Base-by-base conservation (phyloP, 2,797 vertebrate genomes). In the Gouania willdenowi region DNA sequence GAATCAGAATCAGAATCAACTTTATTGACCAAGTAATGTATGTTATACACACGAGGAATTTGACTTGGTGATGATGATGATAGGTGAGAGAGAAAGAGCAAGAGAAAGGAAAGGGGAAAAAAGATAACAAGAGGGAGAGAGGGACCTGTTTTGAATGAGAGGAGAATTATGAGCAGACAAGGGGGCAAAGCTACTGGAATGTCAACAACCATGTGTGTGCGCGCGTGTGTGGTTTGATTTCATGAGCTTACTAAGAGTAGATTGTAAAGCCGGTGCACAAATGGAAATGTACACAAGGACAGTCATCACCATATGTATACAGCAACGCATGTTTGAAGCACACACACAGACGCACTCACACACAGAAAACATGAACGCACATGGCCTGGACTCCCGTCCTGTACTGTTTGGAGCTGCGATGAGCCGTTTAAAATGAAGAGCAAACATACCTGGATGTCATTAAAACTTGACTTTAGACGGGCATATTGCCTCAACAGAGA, bases 401-500 rank as follows among this genome's bases (percentile, higher is more conserved):
- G 25, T 36, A 57, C 61, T 66, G 70, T 69, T 68, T 63, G 37
- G 65, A 71, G 70, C 68, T 73, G 71, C 33, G 55, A 84, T 85
- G 82, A 86, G 75, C 77, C 69, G 31, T 87, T 71, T 75, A 77
- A 79, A 87, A 84, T 80, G 75, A 84, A 83, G 76, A 81, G 66
- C 78, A 89, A 87, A 88, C 82, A 84, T 84, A 81, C 81, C 82
- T 87, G 85, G 73, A 78, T 84, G 79, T 85, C 84, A 80, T 88
- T 87, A 87, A 26, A 73, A 59, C 54, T 32, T 5, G 39, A 51
- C 41, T 48, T 56, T 35, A 65, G 52, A 53, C 48, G 23, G 31
- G 48, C 49, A 54, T 54, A 44, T 24, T 46, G 62, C 55, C 47
- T 48, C 26, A 50, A 19, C 43, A 38, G 25, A 36, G 41, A 15